Conservation (phyloP, 1,140 invertebrate genomes). For the Musca domestica region DNA sequence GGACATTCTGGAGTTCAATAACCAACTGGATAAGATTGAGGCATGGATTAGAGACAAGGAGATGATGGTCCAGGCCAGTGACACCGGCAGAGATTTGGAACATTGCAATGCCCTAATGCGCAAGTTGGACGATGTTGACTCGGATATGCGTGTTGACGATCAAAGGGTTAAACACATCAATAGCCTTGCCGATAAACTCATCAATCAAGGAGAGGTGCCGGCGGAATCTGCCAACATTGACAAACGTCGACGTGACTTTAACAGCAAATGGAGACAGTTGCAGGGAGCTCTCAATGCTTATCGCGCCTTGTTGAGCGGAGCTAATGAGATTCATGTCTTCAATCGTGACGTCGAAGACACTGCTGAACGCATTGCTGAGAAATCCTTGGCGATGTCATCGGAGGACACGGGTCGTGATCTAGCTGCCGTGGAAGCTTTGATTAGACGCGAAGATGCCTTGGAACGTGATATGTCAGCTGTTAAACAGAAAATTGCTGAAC, state of each 20-base stretch:
- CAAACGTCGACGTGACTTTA: conserved; percentile 76
- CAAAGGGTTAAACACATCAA: conserved; percentile 83
- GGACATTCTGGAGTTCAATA: conserved; percentile 96
- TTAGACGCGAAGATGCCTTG: conserved; percentile 77
- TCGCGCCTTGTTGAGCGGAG: conserved; percentile 73
- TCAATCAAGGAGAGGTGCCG: conserved; percentile 77
- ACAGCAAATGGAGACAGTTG: conserved; percentile 83
- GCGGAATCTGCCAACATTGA: conserved; percentile 63
- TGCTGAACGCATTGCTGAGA: conserved; percentile 77
- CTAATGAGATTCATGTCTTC: conserved; percentile 89
- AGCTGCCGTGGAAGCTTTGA: conserved; percentile 72
- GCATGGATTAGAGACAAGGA: conserved; percentile 96
- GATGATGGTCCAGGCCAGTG: conserved; percentile 91
- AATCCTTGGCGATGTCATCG: conserved; percentile 72
- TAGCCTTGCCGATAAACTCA: conserved; percentile 84
- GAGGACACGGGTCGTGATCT: conserved; percentile 79
- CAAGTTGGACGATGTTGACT: conserved; percentile 90
- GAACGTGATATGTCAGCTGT: conserved; percentile 86
- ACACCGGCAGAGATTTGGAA: conserved; percentile 91
- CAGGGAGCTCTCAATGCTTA: conserved; percentile 85
- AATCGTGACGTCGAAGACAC: conserved; percentile 86
- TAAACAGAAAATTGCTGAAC: conserved; percentile 75
- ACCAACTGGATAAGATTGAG: conserved; percentile 87
- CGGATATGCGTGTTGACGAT: conserved; percentile 94
- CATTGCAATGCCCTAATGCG: conserved; percentile 88